These are phyloP conservation scores for Glareola pratincola DNA, from an alignment of 2,113 vertebrate species.

Conservation along the genomic window DNA sequence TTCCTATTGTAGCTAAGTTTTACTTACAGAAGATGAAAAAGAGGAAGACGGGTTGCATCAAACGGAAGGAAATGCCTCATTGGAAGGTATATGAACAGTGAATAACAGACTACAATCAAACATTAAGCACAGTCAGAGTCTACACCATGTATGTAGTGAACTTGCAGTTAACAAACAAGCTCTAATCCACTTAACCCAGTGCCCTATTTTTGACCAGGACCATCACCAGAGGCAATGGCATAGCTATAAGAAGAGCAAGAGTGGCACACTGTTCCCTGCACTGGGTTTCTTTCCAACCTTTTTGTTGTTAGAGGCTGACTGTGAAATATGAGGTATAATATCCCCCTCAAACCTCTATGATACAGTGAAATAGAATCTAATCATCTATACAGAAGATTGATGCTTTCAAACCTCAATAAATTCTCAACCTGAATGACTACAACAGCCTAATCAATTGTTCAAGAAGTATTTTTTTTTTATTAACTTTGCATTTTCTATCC, in stretches of 20 bases:
- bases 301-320: not conserved
- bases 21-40: not conserved
- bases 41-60: not conserved
- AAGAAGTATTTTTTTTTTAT: not conserved
- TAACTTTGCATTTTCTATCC: not conserved
- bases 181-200: not conserved
- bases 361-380: not conserved
- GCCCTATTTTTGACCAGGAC: fast-evolving
- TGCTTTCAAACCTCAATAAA: not conserved
- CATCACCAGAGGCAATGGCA: not conserved
- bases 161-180: not conserved
- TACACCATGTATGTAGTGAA: not conserved
- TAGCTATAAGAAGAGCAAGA: not conserved
- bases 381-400: not conserved
- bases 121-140: not conserved
- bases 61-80: not conserved
- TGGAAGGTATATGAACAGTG: not conserved
- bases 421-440: not conserved
- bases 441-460: not conserved
- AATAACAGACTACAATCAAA: not conserved
- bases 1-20: not conserved
- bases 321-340: not conserved
- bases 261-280: not conserved
- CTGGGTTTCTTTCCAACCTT: not conserved
- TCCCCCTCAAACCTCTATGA: not conserved